Base-by-base conservation (phyloP, 2,113 vertebrate genomes). In the Brachionichthys hirsutus region DNA sequence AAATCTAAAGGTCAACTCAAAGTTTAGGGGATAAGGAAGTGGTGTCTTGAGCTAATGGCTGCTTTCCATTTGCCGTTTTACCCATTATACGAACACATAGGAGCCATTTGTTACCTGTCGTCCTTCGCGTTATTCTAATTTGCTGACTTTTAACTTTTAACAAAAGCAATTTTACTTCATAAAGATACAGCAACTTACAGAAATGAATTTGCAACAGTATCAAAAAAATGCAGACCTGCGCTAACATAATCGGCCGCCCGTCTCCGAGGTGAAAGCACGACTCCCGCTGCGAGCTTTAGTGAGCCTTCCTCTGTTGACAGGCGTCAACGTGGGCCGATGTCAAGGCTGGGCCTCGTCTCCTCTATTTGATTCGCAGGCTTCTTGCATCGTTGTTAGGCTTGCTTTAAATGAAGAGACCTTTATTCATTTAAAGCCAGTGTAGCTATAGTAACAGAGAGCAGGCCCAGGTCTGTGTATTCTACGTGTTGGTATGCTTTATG, bases 261-360 rank as follows among this genome's bases (percentile, higher is more conserved):
- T 69, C 62, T 79, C 60, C 22, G 62, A 79, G 76, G 55, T 12
- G 17, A 60, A 45, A 51, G 56, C 62, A 42, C 51, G 66, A n/a
- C 60, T 67, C 42, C 24, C 3, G 52, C 75, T 65, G 75, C 42
- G n/a, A n/a, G n/a, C n/a, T n/a, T n/a, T n/a, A n/a, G n/a, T n/a
- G n/a, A 68, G 62, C 64, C 40, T 50, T 63, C 61, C 60, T 85
- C 81, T 77, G 77, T 78, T 54, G 73, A 66, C 62, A 62, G 71
- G 46, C 75, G 55, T 80, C 78, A 83, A 47, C 73, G 75, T 66
- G 49, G 75, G 71, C 68, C 58, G 56, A 71, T 82, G 80, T 88
- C 85, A 88, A 87, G 76, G 86, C 62, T 47, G 80, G 63, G 62
- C 47, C 38, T 75, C 51, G 2, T 80, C 63, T 63, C 64, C 76